phyloP scores from a whole-genome alignment of 2,797 vertebrate species.

The Liasis olivaceus region DNA sequence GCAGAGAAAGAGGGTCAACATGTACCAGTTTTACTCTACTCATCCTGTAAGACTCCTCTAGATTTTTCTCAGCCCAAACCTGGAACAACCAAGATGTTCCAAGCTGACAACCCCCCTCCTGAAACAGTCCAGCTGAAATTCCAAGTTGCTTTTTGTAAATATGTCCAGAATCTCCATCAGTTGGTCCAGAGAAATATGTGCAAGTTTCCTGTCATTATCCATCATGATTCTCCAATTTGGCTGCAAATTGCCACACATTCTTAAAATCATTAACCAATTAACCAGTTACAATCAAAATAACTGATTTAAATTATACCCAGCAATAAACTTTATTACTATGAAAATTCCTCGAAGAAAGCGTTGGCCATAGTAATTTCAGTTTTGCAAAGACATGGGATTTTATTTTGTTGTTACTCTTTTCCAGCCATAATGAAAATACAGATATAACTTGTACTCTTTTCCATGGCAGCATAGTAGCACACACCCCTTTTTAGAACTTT shows the following conservation, averaged over 20 bases:
- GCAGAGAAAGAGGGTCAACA: background rate
- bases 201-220: background rate
- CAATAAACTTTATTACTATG: background rate
- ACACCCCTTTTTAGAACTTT: constrained; percentile 19
- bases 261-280: background rate
- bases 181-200: background rate
- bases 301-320: background rate
- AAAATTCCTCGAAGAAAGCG: constrained; percentile 42
- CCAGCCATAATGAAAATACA: constrained; percentile 37
- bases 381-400: constrained; percentile 65
- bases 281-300: background rate
- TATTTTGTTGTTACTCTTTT: constrained; percentile 57
- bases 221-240: background rate
- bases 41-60: background rate
- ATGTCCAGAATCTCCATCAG: constrained; percentile 9
- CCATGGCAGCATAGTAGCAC: constrained; percentile 25
- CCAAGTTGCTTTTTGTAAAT: background rate
- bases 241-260: background rate
- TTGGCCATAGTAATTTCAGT: constrained; percentile 34
- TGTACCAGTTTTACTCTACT: background rate
- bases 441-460: constrained; percentile 38
- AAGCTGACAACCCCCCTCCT: background rate
- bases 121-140: background rate
- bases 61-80: background rate
- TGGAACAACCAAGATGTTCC: background rate